Evolutionary conservation across 2,113 vertebrate species (phyloP).

Genomic region (Callithrix jacchus): DNA sequence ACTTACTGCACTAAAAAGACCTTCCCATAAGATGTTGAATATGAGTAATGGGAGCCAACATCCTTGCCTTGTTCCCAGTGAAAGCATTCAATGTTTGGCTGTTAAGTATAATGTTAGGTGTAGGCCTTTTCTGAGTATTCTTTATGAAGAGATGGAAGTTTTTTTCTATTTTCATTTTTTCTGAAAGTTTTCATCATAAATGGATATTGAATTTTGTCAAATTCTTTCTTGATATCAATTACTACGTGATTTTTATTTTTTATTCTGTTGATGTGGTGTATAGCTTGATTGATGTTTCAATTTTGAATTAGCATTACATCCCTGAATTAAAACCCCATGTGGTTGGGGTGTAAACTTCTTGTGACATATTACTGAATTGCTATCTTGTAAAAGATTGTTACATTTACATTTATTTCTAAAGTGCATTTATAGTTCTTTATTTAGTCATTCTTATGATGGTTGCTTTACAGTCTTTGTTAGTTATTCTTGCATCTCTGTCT

Average conservation of each 20-base stretch:
- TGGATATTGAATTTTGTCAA: not conserved
- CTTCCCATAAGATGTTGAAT: too few species aligned
- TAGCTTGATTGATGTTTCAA: not conserved
- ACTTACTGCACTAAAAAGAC: not conserved
- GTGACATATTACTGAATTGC: not conserved
- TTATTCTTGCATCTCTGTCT: not conserved
- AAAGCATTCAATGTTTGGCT: not conserved
- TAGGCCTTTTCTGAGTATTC: not conserved
- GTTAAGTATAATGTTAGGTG: not conserved
- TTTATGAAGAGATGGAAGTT: not conserved
- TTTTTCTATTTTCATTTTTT: not conserved
- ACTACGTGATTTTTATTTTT: not conserved
- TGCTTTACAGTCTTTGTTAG: not conserved
- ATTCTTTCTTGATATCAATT: not conserved
- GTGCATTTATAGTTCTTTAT: not conserved
- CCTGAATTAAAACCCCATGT: not conserved
- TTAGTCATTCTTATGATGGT: not conserved
- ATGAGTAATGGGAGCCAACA: not conserved
- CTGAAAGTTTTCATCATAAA: not conserved
- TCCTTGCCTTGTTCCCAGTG: not conserved
- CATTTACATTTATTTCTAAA: not conserved
- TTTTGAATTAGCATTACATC: not conserved
- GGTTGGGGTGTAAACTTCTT: not conserved
- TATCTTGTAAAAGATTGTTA: not conserved
- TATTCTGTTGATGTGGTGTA: not conserved